Evolutionary conservation across 1,140 invertebrate genomes (phyloP), one percentile per base, ranked within the genome.

Genomic region (Pachypsylla venusta): DNA sequence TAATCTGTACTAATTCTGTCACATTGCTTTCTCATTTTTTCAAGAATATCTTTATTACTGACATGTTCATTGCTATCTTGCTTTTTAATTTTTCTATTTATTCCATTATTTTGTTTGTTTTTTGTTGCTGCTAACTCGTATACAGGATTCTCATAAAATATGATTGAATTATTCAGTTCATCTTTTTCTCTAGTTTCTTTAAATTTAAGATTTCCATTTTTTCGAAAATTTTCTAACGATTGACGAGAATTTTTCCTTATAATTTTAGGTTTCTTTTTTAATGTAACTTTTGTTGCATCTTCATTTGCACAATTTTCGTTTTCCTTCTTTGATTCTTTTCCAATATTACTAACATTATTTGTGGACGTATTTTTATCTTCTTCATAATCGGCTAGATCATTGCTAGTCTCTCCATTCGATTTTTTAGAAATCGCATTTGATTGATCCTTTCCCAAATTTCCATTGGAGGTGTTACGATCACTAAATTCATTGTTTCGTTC

Each of bases 131-230:
- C n/a, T 19, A n/a, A 19, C 22, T 48, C 42, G 22, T 48, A 48
- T 22, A 48, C 42, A 48, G 42, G 42, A n/a, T 48, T 48, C 42
- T 48, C 42, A 22, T 10, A 19, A 22, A 48, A 48, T 7, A 48
- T 48, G 42, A 48, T 48, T 48, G 42, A 48, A 48, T 22, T 10
- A 22, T 48, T 48, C 42, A 48, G 22, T n/a, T 48, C n/a, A 48
- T 48, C 42, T n/a, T 48, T 48, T 48, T 48, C 42, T n/a, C 42
- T n/a, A 48, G 42, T 5, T 22, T n/a, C 5, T 48, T 48, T 48
- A 22, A 48, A 48, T 48, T 48, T 48, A 22, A 48, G 42, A n/a
- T n/a, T n/a, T n/a, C n/a, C n/a, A n/a, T n/a, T n/a, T n/a, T n/a
- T n/a, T n/a, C n/a, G n/a, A n/a, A n/a, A n/a, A n/a, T n/a, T n/a